phyloP scores from a whole-genome alignment of 2,888 invertebrate genomes.

The Serripes groenlandicus region DNA sequence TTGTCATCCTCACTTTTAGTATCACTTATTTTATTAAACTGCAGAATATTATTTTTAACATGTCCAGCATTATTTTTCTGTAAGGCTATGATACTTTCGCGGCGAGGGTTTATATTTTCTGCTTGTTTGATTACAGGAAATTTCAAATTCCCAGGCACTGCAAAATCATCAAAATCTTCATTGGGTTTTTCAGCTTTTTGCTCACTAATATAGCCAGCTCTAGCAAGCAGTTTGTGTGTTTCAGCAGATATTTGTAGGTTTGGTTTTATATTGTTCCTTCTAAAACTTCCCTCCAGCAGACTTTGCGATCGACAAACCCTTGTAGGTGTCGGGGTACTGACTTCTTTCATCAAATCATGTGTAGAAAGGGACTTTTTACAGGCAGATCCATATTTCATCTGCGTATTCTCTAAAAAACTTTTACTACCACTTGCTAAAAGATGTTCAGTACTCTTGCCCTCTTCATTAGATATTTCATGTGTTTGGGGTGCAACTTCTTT shows the following conservation, averaged over 20 bases:
- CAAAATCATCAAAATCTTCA: constrained; percentile 61
- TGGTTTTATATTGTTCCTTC: constrained; percentile 69
- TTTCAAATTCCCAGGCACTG: constrained; percentile 52
- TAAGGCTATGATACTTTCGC: constrained; percentile 80
- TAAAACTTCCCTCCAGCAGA: constrained; percentile 58
- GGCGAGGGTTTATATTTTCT: constrained; percentile 70
- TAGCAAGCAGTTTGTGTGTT: constrained; percentile 79
- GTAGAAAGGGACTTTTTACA: constrained; percentile 63
- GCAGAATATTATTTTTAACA: constrained; percentile 76
- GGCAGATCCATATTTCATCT: constrained; percentile 34
- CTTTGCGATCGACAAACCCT: constrained; percentile 74
- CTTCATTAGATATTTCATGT: not conserved
- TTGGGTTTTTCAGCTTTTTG: constrained; percentile 37
- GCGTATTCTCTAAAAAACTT: not conserved
- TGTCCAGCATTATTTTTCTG: constrained; percentile 75
- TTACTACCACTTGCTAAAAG: not conserved
- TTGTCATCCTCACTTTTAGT: constrained; percentile 66
- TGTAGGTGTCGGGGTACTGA: constrained; percentile 45
- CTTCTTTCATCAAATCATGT: constrained; percentile 58
- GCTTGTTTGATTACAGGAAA: constrained; percentile 75
- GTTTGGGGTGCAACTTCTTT: not conserved
- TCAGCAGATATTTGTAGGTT: constrained; percentile 80
- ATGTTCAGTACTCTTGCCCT: not conserved
- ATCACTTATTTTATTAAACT: constrained; percentile 67
- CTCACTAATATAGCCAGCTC: constrained; percentile 79